Evolutionary conservation across 2,113 vertebrate genomes (phyloP).

Genomic region (Corythoichthys haematopterus): DNA sequence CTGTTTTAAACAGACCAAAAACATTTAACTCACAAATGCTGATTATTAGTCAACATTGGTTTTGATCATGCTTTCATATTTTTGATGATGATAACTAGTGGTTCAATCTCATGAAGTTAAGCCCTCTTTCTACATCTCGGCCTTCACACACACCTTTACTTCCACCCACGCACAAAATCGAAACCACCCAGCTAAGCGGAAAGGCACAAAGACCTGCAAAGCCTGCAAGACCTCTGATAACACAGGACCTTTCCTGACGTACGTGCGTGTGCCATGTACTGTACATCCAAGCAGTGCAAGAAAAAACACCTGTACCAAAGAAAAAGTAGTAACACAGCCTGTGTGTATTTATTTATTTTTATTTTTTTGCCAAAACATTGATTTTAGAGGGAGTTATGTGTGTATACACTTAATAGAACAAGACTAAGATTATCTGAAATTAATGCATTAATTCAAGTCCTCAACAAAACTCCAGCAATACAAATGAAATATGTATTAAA

Average conservation of each 20-base stretch:
- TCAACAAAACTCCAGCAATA: background rate
- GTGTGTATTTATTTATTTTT: background rate
- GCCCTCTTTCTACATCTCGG: slow-evolving; percentile 39
- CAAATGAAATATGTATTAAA: background rate
- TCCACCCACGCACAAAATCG: slow-evolving; percentile 71
- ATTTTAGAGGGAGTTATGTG: background rate
- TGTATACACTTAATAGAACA: background rate
- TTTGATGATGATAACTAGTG: slow-evolving; percentile 17
- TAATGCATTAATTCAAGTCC: background rate
- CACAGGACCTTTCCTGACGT: slow-evolving; percentile 49
- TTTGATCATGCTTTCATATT: background rate
- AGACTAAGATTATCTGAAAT: background rate
- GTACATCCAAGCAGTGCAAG: slow-evolving; percentile 19
- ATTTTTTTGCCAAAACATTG: background rate
- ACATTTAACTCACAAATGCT: background rate
- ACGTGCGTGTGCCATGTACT: slow-evolving; percentile 28
- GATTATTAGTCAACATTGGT: background rate
- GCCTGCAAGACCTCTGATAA: slow-evolving; percentile 96
- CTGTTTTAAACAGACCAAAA: background rate
- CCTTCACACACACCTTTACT: slow-evolving; percentile 58
- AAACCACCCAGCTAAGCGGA: slow-evolving; percentile 91
- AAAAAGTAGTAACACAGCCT: background rate
- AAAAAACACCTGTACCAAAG: slow-evolving; percentile 31
- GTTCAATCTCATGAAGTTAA: slow-evolving; percentile 29
- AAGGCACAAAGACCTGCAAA: slow-evolving; percentile 84